Conservation (phyloP, 2,113 vertebrate species). For the Chloropsis hardwickii region DNA sequence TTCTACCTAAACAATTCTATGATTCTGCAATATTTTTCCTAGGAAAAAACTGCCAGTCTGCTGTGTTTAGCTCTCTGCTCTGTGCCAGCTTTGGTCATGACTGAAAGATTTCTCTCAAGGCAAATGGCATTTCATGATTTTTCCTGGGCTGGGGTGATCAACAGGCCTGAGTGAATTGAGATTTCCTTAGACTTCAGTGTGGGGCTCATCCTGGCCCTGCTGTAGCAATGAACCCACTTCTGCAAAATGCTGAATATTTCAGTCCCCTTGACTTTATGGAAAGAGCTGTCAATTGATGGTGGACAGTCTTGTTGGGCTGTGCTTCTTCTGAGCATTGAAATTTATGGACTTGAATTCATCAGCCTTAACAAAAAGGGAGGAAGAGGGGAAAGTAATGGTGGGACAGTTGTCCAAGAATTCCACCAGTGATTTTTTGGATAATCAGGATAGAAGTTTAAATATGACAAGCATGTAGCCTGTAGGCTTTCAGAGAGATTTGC, state of each 20-base stretch:
- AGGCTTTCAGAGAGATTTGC: not conserved
- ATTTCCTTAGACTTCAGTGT: not conserved
- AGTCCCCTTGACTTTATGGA: not conserved
- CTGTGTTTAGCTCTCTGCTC: not conserved
- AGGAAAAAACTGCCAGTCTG: not conserved
- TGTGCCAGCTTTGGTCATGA: not conserved
- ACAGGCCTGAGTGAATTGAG: not conserved
- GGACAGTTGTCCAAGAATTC: not conserved
- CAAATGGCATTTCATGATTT: not conserved
- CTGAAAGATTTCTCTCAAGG: not conserved
- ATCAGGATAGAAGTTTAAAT: not conserved
- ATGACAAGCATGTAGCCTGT: not conserved
- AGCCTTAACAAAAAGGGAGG: not conserved
- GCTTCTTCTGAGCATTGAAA: not conserved
- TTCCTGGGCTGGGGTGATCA: not conserved
- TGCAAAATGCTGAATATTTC: not conserved
- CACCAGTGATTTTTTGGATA: not conserved
- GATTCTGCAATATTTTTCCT: not conserved
- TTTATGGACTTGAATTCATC: not conserved
- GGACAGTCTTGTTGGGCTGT: fast-evolving
- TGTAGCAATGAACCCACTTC: fast-evolving
- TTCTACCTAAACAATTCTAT: not conserved
- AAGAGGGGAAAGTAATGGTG: not conserved
- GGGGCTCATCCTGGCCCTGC: not conserved
- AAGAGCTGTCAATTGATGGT: not conserved